Base-by-base conservation (phyloP, 2,797 vertebrate genomes). In the Lepidocolaptes lacrymiger region DNA sequence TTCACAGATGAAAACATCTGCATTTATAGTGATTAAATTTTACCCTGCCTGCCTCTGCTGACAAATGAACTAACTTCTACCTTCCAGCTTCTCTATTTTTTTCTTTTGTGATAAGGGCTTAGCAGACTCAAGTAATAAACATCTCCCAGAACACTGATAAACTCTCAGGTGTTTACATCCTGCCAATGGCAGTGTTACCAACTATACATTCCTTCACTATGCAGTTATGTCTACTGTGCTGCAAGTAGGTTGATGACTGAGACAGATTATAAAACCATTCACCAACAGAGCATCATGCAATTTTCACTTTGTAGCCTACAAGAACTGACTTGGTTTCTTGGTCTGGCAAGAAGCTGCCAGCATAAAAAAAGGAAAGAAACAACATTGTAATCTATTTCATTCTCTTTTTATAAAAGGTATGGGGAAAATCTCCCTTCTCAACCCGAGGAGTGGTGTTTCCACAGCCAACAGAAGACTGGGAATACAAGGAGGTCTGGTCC, bases 161-260 rank as follows among this genome's bases (percentile, higher is more conserved):
- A 85, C 79, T 41, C 63, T 27, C 48, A 91, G 52, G 59, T 93
- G 85, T 95, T 96, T 89, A 85, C 27, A 54, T 69, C 78, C 92
- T 74, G 76, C 13, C 75, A 93, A 77, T 77, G 55, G 58, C 62
- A 55, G 63, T 44, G 77, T 12, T 67, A 72, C 55, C 2, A 49
- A 96, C 48, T 30, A 67, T 30, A 66, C 96, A 95, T 95, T 96
- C 95, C 85, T 97, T 92, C 90, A 83, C 67, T 94, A 78, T 85
- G 93, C 73, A 97, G 94, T 95, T 97, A 97, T 76, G 87, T 96
- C 96, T 97, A 73, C 46, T 0, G 1, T 56, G 32, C 78, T 91
- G n/a, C 27, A 82, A 87, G 27, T 61, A 78, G 88, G 91, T 56
- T 71, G 85, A 95, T 82, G 63, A 94, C 48, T 21, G 30, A 92